Evolutionary conservation across 2,113 vertebrate species (phyloP).

Genomic region (Bos indicus): DNA sequence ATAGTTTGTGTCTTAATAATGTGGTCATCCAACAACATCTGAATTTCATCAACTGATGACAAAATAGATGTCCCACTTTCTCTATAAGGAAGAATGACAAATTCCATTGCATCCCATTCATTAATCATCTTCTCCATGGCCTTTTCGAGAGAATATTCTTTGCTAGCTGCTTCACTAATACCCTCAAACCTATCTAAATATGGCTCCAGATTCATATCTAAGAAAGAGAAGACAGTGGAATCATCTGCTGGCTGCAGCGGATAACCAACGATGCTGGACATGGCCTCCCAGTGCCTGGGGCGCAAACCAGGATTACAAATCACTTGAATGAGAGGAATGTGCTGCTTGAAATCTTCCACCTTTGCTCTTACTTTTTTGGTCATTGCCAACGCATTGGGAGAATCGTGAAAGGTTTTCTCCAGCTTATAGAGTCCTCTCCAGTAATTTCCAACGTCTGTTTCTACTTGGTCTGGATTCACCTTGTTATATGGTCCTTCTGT

Average conservation of each 20-base stretch:
- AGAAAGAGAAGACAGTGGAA: slow-evolving; percentile 79
- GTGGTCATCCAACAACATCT: slow-evolving; percentile 91
- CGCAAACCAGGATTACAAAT: slow-evolving; percentile 89
- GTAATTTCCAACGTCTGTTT: slow-evolving; percentile 83
- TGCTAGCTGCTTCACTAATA: slow-evolving; percentile 88
- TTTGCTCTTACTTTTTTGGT: slow-evolving; percentile 79
- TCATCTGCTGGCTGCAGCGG: slow-evolving; percentile 80
- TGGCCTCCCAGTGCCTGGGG: slow-evolving; percentile 86
- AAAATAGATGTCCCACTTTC: slow-evolving; percentile 89
- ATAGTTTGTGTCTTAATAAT: slow-evolving; percentile 92
- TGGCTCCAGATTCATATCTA: slow-evolving; percentile 84
- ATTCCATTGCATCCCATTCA: slow-evolving; percentile 86
- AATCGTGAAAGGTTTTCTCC: slow-evolving; percentile 83
- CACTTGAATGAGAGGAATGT: slow-evolving; percentile 88
- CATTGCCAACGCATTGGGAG: slow-evolving; percentile 83
- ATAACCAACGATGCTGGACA: slow-evolving; percentile 82
- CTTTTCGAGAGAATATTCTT: slow-evolving; percentile 89
- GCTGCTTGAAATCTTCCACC: slow-evolving; percentile 86
- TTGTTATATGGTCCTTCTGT: slow-evolving; percentile 83
- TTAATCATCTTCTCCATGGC: slow-evolving; percentile 87
- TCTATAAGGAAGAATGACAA: slow-evolving; percentile 83
- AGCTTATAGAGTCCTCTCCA: slow-evolving; percentile 87
- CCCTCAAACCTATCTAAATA: slow-evolving; percentile 82
- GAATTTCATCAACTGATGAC: slow-evolving; percentile 88
- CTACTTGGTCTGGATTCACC: slow-evolving; percentile 88